A percentile compares a stretch with the other conserved stretches of the same genome.
phyloP scores from a whole-genome alignment of 2,888 invertebrate species.

The Aradus depressus region DNA sequence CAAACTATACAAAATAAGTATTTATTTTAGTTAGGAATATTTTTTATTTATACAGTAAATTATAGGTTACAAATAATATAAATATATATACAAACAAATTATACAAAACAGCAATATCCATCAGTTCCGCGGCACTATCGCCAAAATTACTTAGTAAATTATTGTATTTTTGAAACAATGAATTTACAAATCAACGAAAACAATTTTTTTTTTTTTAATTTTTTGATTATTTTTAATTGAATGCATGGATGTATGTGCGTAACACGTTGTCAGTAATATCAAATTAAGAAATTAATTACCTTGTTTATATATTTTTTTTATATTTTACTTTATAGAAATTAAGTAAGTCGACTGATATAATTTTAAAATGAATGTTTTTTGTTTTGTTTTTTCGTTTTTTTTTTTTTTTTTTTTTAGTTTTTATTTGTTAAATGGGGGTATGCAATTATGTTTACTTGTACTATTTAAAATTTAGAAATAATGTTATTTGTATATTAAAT shows the following conservation, averaged over 20 bases:
- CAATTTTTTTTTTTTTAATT: constrained; percentile 24
- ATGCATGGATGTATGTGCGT: too few species aligned
- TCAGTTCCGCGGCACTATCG: too few species aligned
- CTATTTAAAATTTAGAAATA: constrained; percentile 19
- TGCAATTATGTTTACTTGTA: constrained; percentile 25
- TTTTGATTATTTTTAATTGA: too few species aligned
- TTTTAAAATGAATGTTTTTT: too few species aligned
- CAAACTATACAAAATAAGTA: too few species aligned
- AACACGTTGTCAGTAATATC: too few species aligned
- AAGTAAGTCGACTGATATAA: constrained; percentile 26
- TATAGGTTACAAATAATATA: constrained; percentile 21
- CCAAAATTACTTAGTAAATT: constrained; percentile 20
- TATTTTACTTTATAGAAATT: constrained; percentile 20
- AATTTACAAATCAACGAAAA: constrained; percentile 28
- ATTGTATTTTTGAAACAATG: constrained; percentile 29
- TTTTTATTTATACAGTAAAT: constrained; percentile 18
- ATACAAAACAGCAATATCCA: too few species aligned
- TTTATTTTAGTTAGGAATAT: too few species aligned
- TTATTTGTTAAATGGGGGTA: constrained; percentile 26
- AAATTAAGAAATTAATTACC: too few species aligned
- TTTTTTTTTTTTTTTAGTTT: constrained; percentile 26
- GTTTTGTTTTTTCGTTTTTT: too few species aligned
- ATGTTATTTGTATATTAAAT: constrained; percentile 17
- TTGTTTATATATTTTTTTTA: constrained; percentile 15
- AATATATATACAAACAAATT: constrained; percentile 19